Conservation (phyloP, 2,797 vertebrate species). For the Hafferia zeledoni region DNA sequence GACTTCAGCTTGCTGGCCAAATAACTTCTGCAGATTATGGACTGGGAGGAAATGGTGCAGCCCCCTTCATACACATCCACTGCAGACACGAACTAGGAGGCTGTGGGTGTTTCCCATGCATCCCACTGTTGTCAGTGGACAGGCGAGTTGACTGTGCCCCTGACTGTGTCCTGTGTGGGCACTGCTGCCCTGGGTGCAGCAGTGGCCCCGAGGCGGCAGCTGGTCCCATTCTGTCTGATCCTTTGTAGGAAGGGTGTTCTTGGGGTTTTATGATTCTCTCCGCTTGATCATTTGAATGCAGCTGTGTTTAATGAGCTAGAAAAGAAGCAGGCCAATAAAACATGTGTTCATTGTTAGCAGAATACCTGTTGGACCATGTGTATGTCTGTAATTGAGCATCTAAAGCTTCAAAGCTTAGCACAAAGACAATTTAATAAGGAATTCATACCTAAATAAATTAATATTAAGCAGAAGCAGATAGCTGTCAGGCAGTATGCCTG, state of each 20-base stretch:
- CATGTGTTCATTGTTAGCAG: constrained; percentile 53
- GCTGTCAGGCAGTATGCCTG: not conserved
- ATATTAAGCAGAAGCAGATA: constrained; percentile 27
- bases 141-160: accelerated
- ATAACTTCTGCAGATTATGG: not conserved
- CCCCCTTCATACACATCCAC: accelerated
- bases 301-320: constrained; percentile 68
- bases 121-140: not conserved
- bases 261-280: constrained; percentile 39
- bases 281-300: constrained; percentile 59
- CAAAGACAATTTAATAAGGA: constrained; percentile 45
- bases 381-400: constrained; percentile 47
- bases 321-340: constrained; percentile 70
- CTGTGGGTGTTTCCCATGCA: accelerated
- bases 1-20: not conserved
- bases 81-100: accelerated
- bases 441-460: constrained; percentile 57
- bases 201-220: accelerated
- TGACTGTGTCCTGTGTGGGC: not conserved
- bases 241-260: constrained; percentile 17
- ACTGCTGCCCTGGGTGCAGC: not conserved
- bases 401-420: constrained; percentile 63
- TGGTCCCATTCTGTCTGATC: not conserved
- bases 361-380: constrained; percentile 54
- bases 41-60: accelerated